phyloP scores from a whole-genome alignment of 2,888 invertebrate species.

The Congeria kusceri region DNA sequence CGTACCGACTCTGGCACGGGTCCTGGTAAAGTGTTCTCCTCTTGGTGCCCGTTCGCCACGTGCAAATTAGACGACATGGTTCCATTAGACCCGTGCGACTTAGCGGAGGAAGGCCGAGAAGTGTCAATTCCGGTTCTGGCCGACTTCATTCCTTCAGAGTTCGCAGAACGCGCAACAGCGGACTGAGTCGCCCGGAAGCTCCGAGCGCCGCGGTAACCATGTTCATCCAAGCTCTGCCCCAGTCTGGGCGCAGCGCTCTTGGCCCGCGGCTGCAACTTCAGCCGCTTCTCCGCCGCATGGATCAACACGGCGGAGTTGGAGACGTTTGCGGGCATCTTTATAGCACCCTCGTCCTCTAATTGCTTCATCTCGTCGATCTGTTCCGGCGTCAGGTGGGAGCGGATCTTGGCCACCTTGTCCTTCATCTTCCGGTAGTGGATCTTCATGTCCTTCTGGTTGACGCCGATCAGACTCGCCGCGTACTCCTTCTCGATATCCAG shows the following conservation, averaged over 20 bases:
- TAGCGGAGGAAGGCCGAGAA: too few species aligned
- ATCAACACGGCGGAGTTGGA: slow-evolving; percentile 77
- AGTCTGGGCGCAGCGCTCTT: slow-evolving; percentile 43
- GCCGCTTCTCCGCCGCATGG: slow-evolving; percentile 74
- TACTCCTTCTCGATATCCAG: slow-evolving; percentile 76
- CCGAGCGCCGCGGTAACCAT: background rate
- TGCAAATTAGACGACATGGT: too few species aligned
- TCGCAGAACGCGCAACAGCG: background rate
- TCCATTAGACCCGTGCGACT: too few species aligned
- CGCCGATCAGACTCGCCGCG: slow-evolving; percentile 77
- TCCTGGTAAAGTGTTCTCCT: too few species aligned
- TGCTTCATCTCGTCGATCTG: slow-evolving; percentile 75
- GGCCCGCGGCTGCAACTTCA: slow-evolving; percentile 67
- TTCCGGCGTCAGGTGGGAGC: slow-evolving; percentile 74
- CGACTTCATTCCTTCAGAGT: too few species aligned
- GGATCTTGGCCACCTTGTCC: slow-evolving; percentile 77
- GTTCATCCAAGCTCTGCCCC: background rate
- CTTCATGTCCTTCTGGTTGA: slow-evolving; percentile 78
- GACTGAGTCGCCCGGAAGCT: background rate
- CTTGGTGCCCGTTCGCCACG: too few species aligned
- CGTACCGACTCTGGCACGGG: too few species aligned
- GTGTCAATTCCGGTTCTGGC: too few species aligned
- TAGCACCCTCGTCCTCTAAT: slow-evolving; percentile 74
- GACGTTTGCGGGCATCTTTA: slow-evolving; percentile 39
- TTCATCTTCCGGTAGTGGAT: slow-evolving; percentile 77